These are phyloP conservation scores for Carcharodon carcharias DNA, from an alignment of 2,797 vertebrate genomes.

Conservation along the genomic window DNA sequence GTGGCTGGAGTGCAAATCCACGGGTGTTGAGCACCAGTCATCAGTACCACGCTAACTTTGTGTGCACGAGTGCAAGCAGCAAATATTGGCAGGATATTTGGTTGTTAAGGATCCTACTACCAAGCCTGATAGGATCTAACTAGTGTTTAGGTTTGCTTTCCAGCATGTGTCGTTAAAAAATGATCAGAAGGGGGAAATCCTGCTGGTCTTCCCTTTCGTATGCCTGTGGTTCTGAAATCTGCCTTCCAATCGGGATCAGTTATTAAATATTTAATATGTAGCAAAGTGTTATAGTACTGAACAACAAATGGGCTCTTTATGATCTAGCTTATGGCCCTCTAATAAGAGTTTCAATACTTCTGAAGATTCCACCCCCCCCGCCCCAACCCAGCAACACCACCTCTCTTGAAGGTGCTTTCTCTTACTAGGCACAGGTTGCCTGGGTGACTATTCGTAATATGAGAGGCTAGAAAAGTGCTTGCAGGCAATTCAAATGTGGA, in stretches of 20 bases:
- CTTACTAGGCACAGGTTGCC: background rate
- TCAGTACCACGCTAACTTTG: background rate
- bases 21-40: background rate
- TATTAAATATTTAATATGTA: background rate
- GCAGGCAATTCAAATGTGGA: background rate
- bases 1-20: background rate
- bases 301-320: background rate
- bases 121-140: background rate
- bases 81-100: background rate
- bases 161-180: background rate
- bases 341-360: background rate
- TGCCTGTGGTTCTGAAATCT: background rate
- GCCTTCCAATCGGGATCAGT: background rate
- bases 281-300: background rate
- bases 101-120: background rate
- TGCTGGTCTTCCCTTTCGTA: background rate
- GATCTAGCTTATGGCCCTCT: background rate
- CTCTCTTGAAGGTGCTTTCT: background rate
- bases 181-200: background rate
- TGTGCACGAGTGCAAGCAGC: background rate
- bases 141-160: background rate
- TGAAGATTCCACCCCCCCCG: background rate
- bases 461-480: background rate
- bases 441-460: background rate
- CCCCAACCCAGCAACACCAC: background rate